Base-by-base conservation (phyloP, 2,888 invertebrate genomes). In the Scaptomyza polygonia region DNA sequence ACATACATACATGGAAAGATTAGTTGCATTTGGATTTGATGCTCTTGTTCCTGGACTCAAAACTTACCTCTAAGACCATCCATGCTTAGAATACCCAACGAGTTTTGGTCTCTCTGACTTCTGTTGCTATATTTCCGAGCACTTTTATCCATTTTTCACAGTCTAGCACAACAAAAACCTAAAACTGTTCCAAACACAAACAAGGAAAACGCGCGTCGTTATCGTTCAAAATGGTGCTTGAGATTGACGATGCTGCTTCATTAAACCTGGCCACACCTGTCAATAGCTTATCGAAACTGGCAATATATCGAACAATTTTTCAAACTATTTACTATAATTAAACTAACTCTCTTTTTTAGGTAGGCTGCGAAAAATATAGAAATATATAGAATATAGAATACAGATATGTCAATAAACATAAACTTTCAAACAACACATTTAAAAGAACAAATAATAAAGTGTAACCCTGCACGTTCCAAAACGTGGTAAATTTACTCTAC, bases 1-100 rank as follows among this genome's bases (percentile, higher is more conserved):
- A 36, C 0, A 56, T n/a, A 32, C n/a, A 64, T 14, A 30, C 29
- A 36, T 11, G 8, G 11, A 45, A 34, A 3, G n/a, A 29, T 43
- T 8, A 32, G 9, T 29, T 36, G 11, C 16, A 30, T 11, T n/a
- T 29, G 0, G 12, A 21, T n/a, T 39, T n/a, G 6, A 1, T 18
- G 4, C 2, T 8, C 5, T 5, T 25, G 6, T 6, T 39, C 1
- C 6, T n/a, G 3, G 2, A 5, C 29, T 49, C 0, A 7, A 6
- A 0, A 30, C 7, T 53, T 53, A 89, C 88, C 87, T 73, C 73
- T 83, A 0, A 90, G 67, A 53, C 81, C 82, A 5, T 91, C 89
- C 82, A 89, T 86, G 55, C 77, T 89, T 2, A 89, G 62, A 36
- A 89, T 79, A 0, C 87, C 89, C 47, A 88, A 62, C 1, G 89